Evolutionary conservation across 2,797 vertebrate genomes (phyloP).

Genomic region (Anguilla pacifica): DNA sequence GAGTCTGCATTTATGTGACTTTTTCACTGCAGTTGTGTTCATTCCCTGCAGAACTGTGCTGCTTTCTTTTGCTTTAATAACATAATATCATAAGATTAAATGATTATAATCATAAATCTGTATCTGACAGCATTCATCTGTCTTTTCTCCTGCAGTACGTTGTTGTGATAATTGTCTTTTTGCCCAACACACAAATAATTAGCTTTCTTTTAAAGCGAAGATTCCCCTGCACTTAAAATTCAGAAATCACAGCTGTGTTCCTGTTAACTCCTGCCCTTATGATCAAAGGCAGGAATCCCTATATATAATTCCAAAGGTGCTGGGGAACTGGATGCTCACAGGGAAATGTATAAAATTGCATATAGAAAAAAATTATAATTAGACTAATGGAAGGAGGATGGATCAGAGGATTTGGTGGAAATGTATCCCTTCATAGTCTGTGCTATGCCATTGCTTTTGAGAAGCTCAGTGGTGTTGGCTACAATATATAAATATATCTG

Average conservation of each 20-base stretch:
- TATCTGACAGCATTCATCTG: background rate
- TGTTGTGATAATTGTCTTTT: background rate
- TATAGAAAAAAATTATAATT: background rate
- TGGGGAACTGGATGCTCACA: background rate
- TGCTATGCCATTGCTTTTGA: background rate
- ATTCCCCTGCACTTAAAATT: background rate
- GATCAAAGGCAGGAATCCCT: background rate
- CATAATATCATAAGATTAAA: background rate
- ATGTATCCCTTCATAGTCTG: background rate
- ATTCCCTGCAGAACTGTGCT: background rate
- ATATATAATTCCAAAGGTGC: background rate
- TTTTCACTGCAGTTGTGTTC: background rate
- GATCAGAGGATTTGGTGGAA: background rate
- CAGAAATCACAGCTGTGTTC: background rate
- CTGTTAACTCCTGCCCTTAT: background rate
- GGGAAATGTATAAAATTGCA: background rate
- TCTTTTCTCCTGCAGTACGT: background rate
- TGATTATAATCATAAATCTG: background rate
- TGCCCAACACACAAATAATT: background rate
- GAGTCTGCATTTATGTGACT: background rate
- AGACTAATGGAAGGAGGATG: background rate
- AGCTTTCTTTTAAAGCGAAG: slow-evolving; percentile 15
- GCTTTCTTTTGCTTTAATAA: background rate
- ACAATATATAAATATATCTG: background rate
- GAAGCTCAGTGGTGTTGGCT: background rate